phyloP scores from a whole-genome alignment of 64 coral and sea anemone species.

The Platygyra sinensis region DNA sequence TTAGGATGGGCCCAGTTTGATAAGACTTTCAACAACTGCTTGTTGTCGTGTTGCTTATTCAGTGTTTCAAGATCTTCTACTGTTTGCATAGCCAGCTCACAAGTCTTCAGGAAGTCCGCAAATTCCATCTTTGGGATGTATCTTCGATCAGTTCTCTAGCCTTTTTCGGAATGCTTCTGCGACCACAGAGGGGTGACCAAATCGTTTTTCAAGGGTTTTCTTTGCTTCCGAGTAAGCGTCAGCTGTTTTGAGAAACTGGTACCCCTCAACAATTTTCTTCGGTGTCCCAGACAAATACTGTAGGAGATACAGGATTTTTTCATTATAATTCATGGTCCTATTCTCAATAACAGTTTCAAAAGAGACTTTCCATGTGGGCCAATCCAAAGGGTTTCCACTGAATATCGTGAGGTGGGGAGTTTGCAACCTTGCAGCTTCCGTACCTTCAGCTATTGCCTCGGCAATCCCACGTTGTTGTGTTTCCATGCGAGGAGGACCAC shows the following conservation, averaged over 20 bases:
- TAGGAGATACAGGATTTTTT: conserved; percentile 11
- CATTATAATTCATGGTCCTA: background rate
- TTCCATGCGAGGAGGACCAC: background rate
- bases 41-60: conserved; percentile 42
- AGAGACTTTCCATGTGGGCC: conserved; percentile 9
- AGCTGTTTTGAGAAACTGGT: conserved; percentile 44
- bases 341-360: conserved; percentile 38
- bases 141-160: conserved; percentile 42
- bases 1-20: conserved; percentile 40
- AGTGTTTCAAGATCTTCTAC: conserved; percentile 46
- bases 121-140: conserved; percentile 45
- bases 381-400: conserved; percentile 20
- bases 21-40: conserved; percentile 24
- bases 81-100: conserved; percentile 47
- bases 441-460: conserved; percentile 28
- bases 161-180: conserved; percentile 20
- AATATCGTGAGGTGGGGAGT: conserved; percentile 26
- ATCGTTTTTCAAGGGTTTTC: conserved; percentile 25
- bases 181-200: conserved; percentile 44
- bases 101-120: conserved; percentile 45
- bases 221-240: conserved; percentile 43
- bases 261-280: conserved; percentile 39
- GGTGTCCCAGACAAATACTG: conserved; percentile 20
- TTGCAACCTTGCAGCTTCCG: conserved; percentile 39
- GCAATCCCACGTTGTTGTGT: conserved; percentile 9